A percentile compares a stretch with the other conserved stretches of the same genome.
phyloP scores from a whole-genome alignment of 35 echinoderm and acorn worm species.

The Apostichopus japonicus region DNA sequence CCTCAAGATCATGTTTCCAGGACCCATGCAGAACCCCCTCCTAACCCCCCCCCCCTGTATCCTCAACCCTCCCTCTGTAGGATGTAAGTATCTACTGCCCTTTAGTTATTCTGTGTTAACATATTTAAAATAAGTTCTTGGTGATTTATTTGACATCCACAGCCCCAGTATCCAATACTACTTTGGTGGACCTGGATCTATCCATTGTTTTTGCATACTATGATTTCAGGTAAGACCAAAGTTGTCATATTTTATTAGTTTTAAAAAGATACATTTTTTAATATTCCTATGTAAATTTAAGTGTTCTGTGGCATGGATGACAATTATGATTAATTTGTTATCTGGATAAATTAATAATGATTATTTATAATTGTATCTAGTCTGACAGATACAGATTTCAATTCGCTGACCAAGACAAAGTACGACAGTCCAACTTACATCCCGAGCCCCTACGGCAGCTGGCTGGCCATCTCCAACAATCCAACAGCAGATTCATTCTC shows the following conservation, averaged over 20 bases:
- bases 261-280: too few species aligned
- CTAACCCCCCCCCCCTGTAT: too few species aligned
- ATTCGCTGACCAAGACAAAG: conserved; percentile 56
- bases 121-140: too few species aligned
- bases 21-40: too few species aligned
- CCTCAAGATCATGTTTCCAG: too few species aligned
- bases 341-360: too few species aligned
- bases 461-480: conserved; percentile 75
- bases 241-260: too few species aligned
- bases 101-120: too few species aligned
- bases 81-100: too few species aligned
- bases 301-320: neutral
- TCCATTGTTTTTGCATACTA: conserved; percentile 69
- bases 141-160: neutral
- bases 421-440: conserved; percentile 66
- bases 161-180: neutral
- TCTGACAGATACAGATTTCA: conserved; percentile 70
- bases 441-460: conserved; percentile 71
- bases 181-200: conserved; percentile 40
- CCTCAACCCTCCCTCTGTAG: too few species aligned
- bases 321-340: neutral
- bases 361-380: conserved; percentile 6
- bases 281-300: neutral
- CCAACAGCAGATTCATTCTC: conserved; percentile 81
- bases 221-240: conserved; percentile 83